These are phyloP conservation scores for Pseudomugil tenellus DNA, from an alignment of 2,797 vertebrate species.

Conservation along the genomic window DNA sequence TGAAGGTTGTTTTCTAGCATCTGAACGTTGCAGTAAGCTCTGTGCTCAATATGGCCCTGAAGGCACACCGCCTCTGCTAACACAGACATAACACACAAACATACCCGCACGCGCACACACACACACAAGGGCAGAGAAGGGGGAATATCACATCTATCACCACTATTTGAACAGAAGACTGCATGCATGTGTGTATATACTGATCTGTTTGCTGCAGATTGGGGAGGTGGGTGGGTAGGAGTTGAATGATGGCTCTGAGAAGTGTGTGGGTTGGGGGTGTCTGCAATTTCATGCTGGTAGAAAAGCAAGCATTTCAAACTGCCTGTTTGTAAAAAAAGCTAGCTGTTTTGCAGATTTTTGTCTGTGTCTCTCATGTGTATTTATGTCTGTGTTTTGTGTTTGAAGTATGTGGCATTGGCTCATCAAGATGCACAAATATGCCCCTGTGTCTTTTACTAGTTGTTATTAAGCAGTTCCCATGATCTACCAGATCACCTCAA, in stretches of 20 bases:
- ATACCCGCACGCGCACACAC: constrained; percentile 28
- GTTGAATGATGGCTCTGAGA: constrained; percentile 81
- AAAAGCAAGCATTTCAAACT: constrained; percentile 70
- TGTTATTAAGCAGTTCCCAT: constrained; percentile 61
- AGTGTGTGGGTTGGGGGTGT: constrained; percentile 83
- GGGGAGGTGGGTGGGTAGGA: constrained; percentile 74
- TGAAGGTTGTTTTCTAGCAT: constrained; percentile 76
- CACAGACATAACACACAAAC: constrained; percentile 64
- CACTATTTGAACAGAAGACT: constrained; percentile 76
- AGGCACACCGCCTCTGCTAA: constrained; percentile 81
- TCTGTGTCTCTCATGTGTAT: constrained; percentile 18
- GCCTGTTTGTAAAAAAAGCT: constrained; percentile 47
- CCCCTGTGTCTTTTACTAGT: constrained; percentile 55
- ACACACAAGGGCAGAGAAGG: constrained; percentile 44
- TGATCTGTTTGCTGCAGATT: constrained; percentile 74
- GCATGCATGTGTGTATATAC: constrained; percentile 67
- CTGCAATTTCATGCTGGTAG: constrained; percentile 75
- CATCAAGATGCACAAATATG: constrained; percentile 51
- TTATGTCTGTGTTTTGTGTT: constrained; percentile 19
- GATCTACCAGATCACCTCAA: constrained; percentile 79
- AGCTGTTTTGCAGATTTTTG: constrained; percentile 43
- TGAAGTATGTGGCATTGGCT: constrained; percentile 33
- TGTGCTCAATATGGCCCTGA: constrained; percentile 79
- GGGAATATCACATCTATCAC: constrained; percentile 80
- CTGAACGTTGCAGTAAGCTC: constrained; percentile 78